Evolutionary conservation across 2,797 vertebrate genomes (phyloP), one percentile per base, ranked within the genome.

Genomic region (Paedocypris micromegethes): DNA sequence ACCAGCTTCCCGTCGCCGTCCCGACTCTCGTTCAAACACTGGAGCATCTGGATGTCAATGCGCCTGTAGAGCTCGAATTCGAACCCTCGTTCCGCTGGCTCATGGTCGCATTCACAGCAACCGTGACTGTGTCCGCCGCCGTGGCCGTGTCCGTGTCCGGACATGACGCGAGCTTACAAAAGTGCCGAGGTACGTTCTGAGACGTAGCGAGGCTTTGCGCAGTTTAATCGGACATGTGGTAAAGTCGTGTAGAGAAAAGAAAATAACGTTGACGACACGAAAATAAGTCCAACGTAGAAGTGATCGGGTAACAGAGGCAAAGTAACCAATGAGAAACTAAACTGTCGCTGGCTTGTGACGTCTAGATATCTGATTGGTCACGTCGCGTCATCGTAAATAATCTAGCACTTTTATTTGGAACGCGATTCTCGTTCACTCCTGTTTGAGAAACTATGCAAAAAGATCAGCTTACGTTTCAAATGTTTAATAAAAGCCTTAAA

Each of bases 21-120:
- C 0, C 90, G 80, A 79, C 92, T 93, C 88, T 98, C 96, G 81
- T 98, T 98, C 54, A 98, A 88, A 72, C 95, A 98, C 88, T 97
- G 92, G 77, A 98, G 78, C 77, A 93, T 96, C 73, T 94, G 88
- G 78, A 86, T 77, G 85, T 98, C 94, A 80, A 98, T 95, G 56
- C 91, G 90, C 72, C 80, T 83, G 79, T 93, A 94, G 1, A 98
- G 88, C 9, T 89, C 94, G 79, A 93, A 97, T 77, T 91, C 89
- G 85, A 95, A 79, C 84, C 89, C 86, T 78, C 92, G 80, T 78
- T 93, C 92, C 52, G 93, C 90, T 1, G 93, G 92, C n/a, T 93
- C 92, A 48, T 94, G 92, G 4, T 93, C 88, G 4, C 72, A 84
- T 60, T 87, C 89, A 39, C 91, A 91, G 61, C 89, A 89, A 42